Evolutionary conservation across 2,113 vertebrate species (phyloP).

Genomic region (Ptyas mucosa): DNA sequence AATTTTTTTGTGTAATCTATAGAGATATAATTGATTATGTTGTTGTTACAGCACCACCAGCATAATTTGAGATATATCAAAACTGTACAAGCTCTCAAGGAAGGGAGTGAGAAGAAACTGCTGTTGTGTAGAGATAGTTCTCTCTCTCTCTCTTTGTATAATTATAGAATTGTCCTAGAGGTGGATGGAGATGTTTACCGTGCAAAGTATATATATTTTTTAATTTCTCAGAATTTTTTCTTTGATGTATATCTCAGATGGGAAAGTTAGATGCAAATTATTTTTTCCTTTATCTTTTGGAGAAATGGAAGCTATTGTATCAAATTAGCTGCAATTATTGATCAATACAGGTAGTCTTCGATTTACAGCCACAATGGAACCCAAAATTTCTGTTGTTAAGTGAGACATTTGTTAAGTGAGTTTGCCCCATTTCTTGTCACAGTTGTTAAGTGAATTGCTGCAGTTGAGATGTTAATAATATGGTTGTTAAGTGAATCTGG

Average conservation of each 20-base stretch:
- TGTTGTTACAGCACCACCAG: background rate
- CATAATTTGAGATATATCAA: background rate
- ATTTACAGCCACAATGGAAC: background rate
- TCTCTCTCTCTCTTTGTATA: background rate
- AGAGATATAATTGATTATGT: background rate
- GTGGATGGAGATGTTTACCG: background rate
- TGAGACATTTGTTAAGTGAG: background rate
- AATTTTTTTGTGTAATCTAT: background rate
- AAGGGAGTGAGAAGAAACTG: background rate
- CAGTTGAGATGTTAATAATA: background rate
- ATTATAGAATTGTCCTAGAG: background rate
- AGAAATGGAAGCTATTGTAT: background rate
- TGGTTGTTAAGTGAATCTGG: background rate
- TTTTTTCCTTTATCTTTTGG: background rate
- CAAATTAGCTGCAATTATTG: constrained; percentile 2
- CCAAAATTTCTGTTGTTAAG: background rate
- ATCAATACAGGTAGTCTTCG: background rate
- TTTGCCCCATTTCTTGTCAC: background rate
- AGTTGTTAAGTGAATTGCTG: background rate
- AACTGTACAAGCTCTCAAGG: background rate
- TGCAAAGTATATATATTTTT: background rate
- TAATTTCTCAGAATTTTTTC: background rate
- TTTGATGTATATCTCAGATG: background rate
- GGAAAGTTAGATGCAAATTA: background rate
- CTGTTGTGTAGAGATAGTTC: background rate